Conservation (phyloP, 1,140 invertebrate genomes). For the Diabrotica undecimpunctata region DNA sequence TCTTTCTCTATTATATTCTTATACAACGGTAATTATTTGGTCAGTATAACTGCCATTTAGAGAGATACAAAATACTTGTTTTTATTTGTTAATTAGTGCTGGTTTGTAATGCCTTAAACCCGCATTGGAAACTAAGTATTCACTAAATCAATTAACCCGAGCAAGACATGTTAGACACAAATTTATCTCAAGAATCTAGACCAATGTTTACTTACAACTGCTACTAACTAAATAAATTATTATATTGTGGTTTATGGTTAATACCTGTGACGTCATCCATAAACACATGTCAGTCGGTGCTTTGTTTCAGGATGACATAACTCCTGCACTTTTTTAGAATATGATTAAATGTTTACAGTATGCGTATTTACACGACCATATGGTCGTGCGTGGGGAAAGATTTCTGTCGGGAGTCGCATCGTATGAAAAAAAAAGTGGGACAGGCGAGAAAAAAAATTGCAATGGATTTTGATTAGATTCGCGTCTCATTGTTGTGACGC, state of each 20-base stretch:
- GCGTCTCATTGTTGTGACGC: not conserved
- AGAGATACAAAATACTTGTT: no score
- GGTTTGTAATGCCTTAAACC: no score
- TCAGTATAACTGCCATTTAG: no score
- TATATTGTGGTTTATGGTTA: not conserved
- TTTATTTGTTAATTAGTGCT: no score
- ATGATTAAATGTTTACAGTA: not conserved
- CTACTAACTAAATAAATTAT: no score
- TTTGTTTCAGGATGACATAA: not conserved
- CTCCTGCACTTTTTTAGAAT: conserved; percentile 1
- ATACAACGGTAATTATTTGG: no score
- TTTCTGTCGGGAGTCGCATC: not conserved
- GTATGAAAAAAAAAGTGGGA: not conserved
- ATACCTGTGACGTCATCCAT: not conserved
- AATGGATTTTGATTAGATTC: not conserved
- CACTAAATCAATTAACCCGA: no score
- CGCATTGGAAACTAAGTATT: no score
- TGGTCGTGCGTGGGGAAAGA: not conserved
- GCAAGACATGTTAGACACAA: no score
- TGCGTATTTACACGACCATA: not conserved
- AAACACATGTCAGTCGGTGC: not conserved
- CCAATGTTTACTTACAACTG: no score
- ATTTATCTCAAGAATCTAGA: no score
- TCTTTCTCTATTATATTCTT: no score
- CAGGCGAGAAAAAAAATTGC: not conserved